Evolutionary conservation across 2,113 vertebrate species (phyloP), one percentile per base, ranked within the genome.

Genomic region (Eira barbara): DNA sequence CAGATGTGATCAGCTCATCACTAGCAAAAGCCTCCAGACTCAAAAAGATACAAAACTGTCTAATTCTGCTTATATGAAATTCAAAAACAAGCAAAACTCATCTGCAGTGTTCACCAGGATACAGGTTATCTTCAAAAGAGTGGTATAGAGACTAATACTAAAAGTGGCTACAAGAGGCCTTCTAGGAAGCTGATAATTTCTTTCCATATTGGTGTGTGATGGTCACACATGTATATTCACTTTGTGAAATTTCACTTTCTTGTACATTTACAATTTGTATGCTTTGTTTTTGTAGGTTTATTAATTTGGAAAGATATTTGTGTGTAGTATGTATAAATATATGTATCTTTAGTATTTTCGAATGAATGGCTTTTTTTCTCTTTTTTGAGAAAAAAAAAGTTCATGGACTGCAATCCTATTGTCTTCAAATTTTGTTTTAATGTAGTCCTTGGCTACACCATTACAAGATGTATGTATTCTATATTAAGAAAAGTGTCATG

Each of bases 31-130:
- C 73, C 49, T 21, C 34, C 84, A 92, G 39, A 61, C 4, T 69
- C 71, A 31, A 83, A 84, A 94, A 61, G 59, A 42, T 29, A 85
- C 52, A 85, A 63, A 80, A 55, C 4, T 73, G 31, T n/a, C 11
- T 12, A 45, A 81, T 49, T 88, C 34, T 83, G 49, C 45, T 69
- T 69, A 83, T 11, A 78, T 34, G 18, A 88, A 95, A 88, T 49
- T 96, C 59, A 81, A 47, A 96, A 74, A 13, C n/a, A 82, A 61
- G 29, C 59, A 83, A 92, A 90, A 83, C 31, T 82, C 88, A 74
- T 31, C 31, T 74, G 9, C 25, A 73, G 31, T 89, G n/a, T 47
- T 52, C 29, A 34, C n/a, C 17, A 79, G 69, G 61, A 61, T n/a
- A 52, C 29, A 31, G 57, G 49, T 17, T 81, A 65, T 27, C 45